Conservation (phyloP, 2,113 vertebrate genomes). For the Crypturellus undulatus region DNA sequence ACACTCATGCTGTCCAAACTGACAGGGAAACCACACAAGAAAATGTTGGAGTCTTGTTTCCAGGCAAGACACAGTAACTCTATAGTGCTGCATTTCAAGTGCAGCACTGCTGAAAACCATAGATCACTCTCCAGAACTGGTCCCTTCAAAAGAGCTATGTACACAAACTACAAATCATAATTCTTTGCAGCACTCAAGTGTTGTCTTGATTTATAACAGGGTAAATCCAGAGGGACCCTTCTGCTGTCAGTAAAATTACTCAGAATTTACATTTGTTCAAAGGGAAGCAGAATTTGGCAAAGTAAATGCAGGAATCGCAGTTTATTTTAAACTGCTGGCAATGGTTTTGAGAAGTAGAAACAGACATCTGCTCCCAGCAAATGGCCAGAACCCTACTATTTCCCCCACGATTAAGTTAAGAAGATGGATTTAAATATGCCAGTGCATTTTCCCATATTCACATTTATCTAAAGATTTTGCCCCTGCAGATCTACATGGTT, state of each 20-base stretch:
- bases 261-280: neutral
- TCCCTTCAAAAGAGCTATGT: neutral
- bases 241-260: neutral
- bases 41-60: slow-evolving; percentile 1
- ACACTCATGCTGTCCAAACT: neutral
- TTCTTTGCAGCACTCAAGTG: neutral
- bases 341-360: neutral
- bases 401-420: neutral
- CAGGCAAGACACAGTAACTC: slow-evolving; percentile 39
- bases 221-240: neutral
- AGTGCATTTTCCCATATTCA: neutral
- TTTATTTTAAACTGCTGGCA: neutral
- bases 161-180: neutral
- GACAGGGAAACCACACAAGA: neutral
- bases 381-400: neutral
- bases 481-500: neutral
- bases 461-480: neutral
- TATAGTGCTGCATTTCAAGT: neutral
- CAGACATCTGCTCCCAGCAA: neutral
- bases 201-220: neutral
- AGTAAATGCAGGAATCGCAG: neutral
- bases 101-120: slow-evolving; percentile 35
- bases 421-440: no score
- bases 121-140: neutral
- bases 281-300: neutral